phyloP scores from a whole-genome alignment of 2,797 vertebrate species.

The Sebastes kiyomatsui region DNA sequence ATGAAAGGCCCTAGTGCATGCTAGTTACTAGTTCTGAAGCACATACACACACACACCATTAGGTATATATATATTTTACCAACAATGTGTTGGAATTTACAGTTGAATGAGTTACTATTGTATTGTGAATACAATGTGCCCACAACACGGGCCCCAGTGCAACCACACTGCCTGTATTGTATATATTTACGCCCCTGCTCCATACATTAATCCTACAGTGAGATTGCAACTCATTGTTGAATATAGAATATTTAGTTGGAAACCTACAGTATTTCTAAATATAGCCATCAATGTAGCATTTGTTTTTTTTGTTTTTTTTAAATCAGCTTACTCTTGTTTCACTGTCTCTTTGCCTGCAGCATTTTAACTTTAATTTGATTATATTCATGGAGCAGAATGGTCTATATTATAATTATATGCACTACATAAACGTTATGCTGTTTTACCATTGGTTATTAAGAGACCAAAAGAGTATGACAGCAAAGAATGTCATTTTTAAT shows the following conservation, averaged over 20 bases:
- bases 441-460: not conserved
- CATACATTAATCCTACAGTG: not conserved
- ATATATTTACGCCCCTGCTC: too few species aligned
- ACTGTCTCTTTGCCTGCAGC: not conserved
- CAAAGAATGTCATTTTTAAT: not conserved
- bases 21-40: too few species aligned
- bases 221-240: not conserved
- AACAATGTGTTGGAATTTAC: too few species aligned
- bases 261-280: not conserved
- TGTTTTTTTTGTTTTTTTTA: too few species aligned
- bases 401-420: not conserved
- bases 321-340: not conserved
- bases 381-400: not conserved
- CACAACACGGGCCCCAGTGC: too few species aligned
- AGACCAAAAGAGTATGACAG: not conserved
- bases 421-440: not conserved
- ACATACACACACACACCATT: too few species aligned
- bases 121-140: too few species aligned
- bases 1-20: too few species aligned
- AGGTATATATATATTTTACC: too few species aligned
- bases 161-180: too few species aligned
- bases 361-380: not conserved
- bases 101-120: too few species aligned
- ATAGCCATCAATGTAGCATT: not conserved
- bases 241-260: not conserved